A percentile compares a stretch with the other conserved stretches of the same genome.
Evolutionary conservation across 2,797 vertebrate genomes (phyloP).

Genomic region (Alosa sapidissima): DNA sequence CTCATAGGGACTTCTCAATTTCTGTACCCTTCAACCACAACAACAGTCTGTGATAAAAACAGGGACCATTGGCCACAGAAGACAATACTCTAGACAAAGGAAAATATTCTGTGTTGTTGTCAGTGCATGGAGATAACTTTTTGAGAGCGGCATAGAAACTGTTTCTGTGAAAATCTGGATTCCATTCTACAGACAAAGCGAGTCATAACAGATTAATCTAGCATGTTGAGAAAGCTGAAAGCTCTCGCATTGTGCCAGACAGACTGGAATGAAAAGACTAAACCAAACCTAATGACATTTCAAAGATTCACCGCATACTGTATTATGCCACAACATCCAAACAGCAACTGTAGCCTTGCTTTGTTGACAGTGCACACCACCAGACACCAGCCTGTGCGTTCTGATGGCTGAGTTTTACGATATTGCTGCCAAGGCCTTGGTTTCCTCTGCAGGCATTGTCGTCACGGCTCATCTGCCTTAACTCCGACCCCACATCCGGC

Average conservation of each 20-base stretch:
- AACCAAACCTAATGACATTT: not conserved
- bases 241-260: not conserved
- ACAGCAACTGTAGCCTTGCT: not conserved
- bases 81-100: not conserved
- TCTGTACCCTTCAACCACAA: not conserved
- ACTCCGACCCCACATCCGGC: not conserved
- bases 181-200: not conserved
- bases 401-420: slow-evolving; percentile 1
- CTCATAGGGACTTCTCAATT: not conserved
- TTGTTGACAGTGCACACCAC: not conserved
- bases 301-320: not conserved
- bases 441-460: not conserved
- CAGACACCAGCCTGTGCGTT: not conserved
- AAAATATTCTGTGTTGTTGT: not conserved
- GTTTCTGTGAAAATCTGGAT: not conserved
- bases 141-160: not conserved
- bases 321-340: not conserved
- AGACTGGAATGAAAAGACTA: not conserved
- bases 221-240: not conserved
- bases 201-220: not conserved
- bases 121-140: not conserved
- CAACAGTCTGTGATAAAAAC: not conserved
- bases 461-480: not conserved
- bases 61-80: not conserved
- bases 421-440: not conserved